phyloP scores from a whole-genome alignment of 2,888 invertebrate species.

The Lacanobia oleracea region DNA sequence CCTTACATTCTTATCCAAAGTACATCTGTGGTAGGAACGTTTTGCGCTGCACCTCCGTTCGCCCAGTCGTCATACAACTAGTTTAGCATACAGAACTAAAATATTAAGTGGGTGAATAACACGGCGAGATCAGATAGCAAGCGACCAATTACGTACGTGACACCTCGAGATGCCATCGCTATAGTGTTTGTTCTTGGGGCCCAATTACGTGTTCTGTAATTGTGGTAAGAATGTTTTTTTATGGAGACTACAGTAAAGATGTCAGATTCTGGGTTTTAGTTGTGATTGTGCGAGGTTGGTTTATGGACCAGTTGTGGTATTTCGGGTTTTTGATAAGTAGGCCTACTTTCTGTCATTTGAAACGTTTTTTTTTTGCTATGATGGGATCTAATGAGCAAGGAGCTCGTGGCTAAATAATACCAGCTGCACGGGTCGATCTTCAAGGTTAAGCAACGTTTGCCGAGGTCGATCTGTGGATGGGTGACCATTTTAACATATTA shows the following conservation, averaged over 20 bases:
- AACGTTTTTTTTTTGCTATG: neutral
- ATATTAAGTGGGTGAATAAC: conserved; percentile 81
- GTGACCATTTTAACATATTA: too few relatives aligned
- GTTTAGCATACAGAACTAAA: conserved; percentile 85
- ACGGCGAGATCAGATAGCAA: conserved; percentile 79
- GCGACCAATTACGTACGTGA: conserved; percentile 88
- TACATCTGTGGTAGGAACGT: conserved; percentile 72
- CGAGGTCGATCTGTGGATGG: too few relatives aligned
- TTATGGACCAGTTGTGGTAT: conserved; percentile 1
- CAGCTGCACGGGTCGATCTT: too few relatives aligned
- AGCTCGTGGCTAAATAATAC: too few relatives aligned
- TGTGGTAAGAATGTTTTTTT: conserved; percentile 61
- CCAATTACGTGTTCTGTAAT: conserved; percentile 79
- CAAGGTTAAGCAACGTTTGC: too few relatives aligned
- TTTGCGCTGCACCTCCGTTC: conserved; percentile 74
- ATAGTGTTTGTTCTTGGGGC: conserved; percentile 81
- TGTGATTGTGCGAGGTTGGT: conserved; percentile 32
- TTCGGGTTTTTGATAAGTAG: neutral
- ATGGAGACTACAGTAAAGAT: conserved; percentile 58
- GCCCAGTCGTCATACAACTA: conserved; percentile 74
- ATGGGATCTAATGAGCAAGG: neutral
- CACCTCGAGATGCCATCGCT: conserved; percentile 82
- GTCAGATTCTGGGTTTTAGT: conserved; percentile 52
- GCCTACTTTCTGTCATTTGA: neutral
- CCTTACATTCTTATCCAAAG: conserved; percentile 76